phyloP scores from a whole-genome alignment of 2,797 vertebrate genomes.

The Linurgus olivaceus region DNA sequence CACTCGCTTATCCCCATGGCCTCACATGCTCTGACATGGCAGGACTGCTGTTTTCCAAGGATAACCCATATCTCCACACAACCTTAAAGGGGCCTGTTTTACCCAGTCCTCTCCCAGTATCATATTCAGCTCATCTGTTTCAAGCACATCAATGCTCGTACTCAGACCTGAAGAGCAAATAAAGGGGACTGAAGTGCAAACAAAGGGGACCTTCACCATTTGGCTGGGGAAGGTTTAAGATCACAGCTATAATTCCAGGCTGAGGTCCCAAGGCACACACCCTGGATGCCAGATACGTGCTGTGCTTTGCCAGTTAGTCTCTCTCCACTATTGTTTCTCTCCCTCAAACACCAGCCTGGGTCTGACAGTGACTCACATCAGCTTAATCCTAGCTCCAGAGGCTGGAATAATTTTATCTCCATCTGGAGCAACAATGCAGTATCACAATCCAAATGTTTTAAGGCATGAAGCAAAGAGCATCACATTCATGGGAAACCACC shows the following conservation, averaged over 20 bases:
- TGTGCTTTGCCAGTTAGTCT: background rate
- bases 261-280: background rate
- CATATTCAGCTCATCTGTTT: background rate
- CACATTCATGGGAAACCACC: slow-evolving; percentile 11
- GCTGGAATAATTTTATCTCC: slow-evolving; percentile 10
- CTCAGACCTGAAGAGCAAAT: background rate
- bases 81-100: background rate
- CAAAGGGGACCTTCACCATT: background rate
- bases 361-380: background rate
- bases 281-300: background rate
- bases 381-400: slow-evolving; percentile 15
- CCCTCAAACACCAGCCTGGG: background rate
- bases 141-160: background rate
- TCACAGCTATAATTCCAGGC: background rate
- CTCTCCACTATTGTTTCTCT: background rate
- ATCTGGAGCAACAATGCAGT: background rate
- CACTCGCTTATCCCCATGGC: rapidly evolving
- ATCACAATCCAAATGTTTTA: background rate
- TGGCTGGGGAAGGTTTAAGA: background rate
- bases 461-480: background rate
- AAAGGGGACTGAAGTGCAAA: background rate
- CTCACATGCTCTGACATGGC: background rate
- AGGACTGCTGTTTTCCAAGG: background rate
- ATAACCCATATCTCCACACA: background rate
- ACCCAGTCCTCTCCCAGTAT: background rate